phyloP scores from a whole-genome alignment of 2,888 invertebrate species.

The Didymodactylos carnosus region DNA sequence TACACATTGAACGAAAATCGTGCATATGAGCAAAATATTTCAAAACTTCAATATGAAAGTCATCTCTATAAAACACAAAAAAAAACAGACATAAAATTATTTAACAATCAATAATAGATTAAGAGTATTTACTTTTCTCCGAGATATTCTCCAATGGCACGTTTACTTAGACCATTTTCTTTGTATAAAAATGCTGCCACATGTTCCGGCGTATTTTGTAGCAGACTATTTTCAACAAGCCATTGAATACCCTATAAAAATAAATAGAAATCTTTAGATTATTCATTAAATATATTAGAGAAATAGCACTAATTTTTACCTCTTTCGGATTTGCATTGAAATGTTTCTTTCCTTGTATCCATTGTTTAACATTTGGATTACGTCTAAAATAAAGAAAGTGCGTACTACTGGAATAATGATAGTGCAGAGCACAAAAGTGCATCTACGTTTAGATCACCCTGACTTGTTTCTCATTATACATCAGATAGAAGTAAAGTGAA shows the following conservation, averaged over 20 bases:
- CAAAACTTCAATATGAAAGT: constrained; percentile 82
- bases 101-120: neutral
- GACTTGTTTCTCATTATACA: too few relatives aligned
- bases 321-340: constrained; percentile 13
- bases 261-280: neutral
- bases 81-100: neutral
- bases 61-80: constrained; percentile 40
- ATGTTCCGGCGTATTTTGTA: constrained; percentile 7
- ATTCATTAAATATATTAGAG: neutral
- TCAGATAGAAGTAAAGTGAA: too few relatives aligned
- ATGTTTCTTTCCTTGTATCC: constrained; percentile 1
- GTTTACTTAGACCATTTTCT: constrained; percentile 91
- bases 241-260: constrained; percentile 6
- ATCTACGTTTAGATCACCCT: too few relatives aligned
- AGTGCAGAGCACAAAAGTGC: neutral
- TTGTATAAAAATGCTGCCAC: constrained; percentile 53
- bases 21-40: constrained; percentile 83
- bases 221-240: constrained; percentile 3
- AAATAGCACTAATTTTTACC: neutral
- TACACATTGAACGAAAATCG: constrained; percentile 84
- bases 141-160: constrained; percentile 91
- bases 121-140: constrained; percentile 51
- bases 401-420: neutral
- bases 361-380: constrained; percentile 7
- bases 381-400: neutral